Conservation (phyloP, 2,113 vertebrate genomes). For the Sisor rabdophorus region DNA sequence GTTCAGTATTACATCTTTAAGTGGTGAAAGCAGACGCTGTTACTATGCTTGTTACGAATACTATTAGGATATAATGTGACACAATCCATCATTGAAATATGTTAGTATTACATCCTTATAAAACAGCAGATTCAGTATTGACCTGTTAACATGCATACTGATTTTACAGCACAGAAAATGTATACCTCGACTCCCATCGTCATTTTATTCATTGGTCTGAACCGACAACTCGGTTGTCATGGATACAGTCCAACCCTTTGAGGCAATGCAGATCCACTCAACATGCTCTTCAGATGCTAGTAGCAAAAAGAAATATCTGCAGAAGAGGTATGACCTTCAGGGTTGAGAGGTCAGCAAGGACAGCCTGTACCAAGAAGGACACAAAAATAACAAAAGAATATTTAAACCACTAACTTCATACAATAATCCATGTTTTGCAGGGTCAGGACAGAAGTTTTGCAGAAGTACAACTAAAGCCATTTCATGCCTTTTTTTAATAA, state of each 20-base stretch:
- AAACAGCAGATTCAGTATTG: not conserved
- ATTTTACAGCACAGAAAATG: conserved; percentile 1
- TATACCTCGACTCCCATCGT: not conserved
- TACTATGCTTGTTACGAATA: not conserved
- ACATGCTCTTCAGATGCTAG: conserved; percentile 73
- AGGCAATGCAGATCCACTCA: not conserved
- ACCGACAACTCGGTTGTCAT: conserved; percentile 4
- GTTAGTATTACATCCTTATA: not conserved
- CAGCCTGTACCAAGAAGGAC: conserved; percentile 75
- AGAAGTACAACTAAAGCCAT: not conserved
- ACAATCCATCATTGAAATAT: not conserved
- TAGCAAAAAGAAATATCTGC: conserved; percentile 94
- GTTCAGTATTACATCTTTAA: not conserved
- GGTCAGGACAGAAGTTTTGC: not conserved
- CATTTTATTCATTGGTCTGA: not conserved
- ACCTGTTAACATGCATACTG: not conserved
- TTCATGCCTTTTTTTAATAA: not conserved
- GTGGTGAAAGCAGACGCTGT: not conserved
- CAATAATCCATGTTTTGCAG: not conserved
- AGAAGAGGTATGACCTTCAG: conserved; percentile 98
- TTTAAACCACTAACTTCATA: not conserved
- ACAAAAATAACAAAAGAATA: conserved; percentile 29
- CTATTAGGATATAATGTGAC: conserved; percentile 13
- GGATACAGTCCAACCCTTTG: conserved; percentile 17
- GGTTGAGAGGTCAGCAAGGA: conserved; percentile 96